Conservation (phyloP, 1,140 invertebrate genomes). For the Calycopis cecrops region DNA sequence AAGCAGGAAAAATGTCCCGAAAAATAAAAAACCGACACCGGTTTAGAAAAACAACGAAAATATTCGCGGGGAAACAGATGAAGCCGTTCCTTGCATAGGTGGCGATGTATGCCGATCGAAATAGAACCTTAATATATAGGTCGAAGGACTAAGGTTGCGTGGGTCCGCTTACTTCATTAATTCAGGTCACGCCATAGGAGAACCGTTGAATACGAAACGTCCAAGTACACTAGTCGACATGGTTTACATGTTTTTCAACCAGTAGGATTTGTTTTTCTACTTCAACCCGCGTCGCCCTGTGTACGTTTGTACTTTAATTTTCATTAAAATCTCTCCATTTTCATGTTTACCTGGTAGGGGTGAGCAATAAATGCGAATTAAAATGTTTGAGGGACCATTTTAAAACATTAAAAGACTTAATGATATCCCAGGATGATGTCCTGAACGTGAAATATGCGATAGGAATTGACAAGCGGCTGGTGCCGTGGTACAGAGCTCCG, state of each 20-base stretch:
- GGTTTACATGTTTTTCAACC: slow-evolving; percentile 8
- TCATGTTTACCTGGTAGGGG: no score
- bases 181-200: slow-evolving; percentile 28
- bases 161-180: slow-evolving; percentile 17
- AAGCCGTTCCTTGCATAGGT: slow-evolving; percentile 7
- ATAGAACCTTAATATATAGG: background rate
- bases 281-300: background rate
- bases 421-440: no score
- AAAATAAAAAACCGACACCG: background rate
- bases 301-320: slow-evolving; percentile 5
- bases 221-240: slow-evolving; percentile 5
- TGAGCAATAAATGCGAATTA: no score
- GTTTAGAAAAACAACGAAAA: slow-evolving; percentile 14
- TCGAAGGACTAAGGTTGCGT: background rate
- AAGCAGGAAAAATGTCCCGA: background rate
- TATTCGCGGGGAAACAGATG: slow-evolving; percentile 14
- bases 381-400: no score
- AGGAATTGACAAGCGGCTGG: no score
- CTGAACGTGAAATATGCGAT: no score
- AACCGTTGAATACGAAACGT: slow-evolving; percentile 25
- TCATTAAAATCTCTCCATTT: slow-evolving; percentile 3
- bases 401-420: no score
- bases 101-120: background rate
- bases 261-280: slow-evolving; percentile 1
- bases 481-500: no score